phyloP scores from a whole-genome alignment of 2,797 vertebrate genomes.

The Gobionotothen gibberifrons region DNA sequence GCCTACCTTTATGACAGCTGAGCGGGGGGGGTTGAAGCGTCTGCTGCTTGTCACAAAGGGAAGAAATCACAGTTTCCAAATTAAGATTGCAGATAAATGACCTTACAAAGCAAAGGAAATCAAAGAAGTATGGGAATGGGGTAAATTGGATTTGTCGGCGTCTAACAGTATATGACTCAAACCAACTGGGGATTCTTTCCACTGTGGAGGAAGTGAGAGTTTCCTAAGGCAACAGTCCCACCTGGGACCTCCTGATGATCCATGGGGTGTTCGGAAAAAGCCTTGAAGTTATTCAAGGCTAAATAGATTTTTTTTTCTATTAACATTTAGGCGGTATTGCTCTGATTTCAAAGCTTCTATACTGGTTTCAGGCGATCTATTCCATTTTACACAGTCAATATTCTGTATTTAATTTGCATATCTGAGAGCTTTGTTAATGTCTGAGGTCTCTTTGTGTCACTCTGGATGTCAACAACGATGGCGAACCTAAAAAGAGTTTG shows the following conservation, averaged over 20 bases:
- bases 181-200: slow-evolving; percentile 85
- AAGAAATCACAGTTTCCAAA: slow-evolving; percentile 84
- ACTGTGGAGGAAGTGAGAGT: slow-evolving; percentile 80
- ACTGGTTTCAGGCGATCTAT: slow-evolving; percentile 79
- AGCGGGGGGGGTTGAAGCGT: slow-evolving; percentile 40
- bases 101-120: slow-evolving; percentile 85
- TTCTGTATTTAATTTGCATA: slow-evolving; percentile 84
- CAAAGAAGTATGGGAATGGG: slow-evolving; percentile 83
- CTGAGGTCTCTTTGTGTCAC: slow-evolving; percentile 42
- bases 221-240: slow-evolving; percentile 85
- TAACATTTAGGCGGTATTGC: slow-evolving; percentile 83
- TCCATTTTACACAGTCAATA: slow-evolving; percentile 79
- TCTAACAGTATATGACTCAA: slow-evolving; percentile 87
- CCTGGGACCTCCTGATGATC: slow-evolving; percentile 82
- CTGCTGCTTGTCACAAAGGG: slow-evolving; percentile 76
- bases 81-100: slow-evolving; percentile 87
- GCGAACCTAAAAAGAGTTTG: not conserved
- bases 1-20: slow-evolving; percentile 72
- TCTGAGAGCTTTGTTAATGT: slow-evolving; percentile 62
- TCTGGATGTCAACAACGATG: slow-evolving; percentile 34
- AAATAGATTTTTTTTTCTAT: slow-evolving; percentile 91
- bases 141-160: slow-evolving; percentile 84
- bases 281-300: slow-evolving; percentile 90
- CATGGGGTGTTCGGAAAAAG: slow-evolving; percentile 82
- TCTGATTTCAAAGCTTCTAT: slow-evolving; percentile 75